Percentiles rank a stretch among this genome's conserved stretches.
phyloP scores from a whole-genome alignment of 2,888 invertebrate genomes.

The Phyllotreta cruciferae region DNA sequence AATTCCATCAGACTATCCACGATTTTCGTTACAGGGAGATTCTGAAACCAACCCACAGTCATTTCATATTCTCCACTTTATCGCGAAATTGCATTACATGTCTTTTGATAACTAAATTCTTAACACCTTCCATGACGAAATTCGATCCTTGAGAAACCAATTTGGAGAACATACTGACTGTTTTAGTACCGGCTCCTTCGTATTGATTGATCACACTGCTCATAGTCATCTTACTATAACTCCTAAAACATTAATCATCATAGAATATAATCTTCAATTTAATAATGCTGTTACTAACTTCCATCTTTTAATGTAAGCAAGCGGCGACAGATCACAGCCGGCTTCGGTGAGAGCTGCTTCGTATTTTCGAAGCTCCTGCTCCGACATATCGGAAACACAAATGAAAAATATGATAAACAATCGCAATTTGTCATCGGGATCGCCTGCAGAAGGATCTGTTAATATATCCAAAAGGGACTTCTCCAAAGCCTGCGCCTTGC shows the following conservation, averaged over 20 bases:
- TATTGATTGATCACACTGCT: constrained; percentile 74
- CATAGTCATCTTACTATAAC: constrained; percentile 78
- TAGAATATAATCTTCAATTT: not conserved
- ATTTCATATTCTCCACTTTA: no score
- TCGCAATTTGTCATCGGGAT: constrained; percentile 90
- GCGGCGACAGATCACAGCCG: constrained; percentile 84
- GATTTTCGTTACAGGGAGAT: constrained; percentile 91
- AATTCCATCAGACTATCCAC: constrained; percentile 90
- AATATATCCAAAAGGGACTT: constrained; percentile 88
- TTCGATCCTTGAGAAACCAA: constrained; percentile 96
- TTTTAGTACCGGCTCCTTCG: constrained; percentile 93
- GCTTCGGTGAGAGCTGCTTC: constrained; percentile 78
- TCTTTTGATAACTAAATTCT: constrained; percentile 97
- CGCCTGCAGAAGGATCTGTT: constrained; percentile 85
- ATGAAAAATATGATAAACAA: constrained; percentile 92
- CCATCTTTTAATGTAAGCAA: constrained; percentile 93
- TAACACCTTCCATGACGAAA: constrained; percentile 99
- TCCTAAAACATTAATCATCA: constrained; percentile 60
- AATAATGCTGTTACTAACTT: constrained; percentile 67
- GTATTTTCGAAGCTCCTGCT: constrained; percentile 84
- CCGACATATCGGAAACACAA: constrained; percentile 80
- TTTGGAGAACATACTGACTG: constrained; percentile 98
- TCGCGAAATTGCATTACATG: constrained; percentile 72
- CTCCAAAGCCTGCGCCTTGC: constrained; percentile 74
- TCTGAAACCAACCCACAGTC: constrained; percentile 63